Conservation (phyloP, 2,888 invertebrate species). For the Pecten maximus region DNA sequence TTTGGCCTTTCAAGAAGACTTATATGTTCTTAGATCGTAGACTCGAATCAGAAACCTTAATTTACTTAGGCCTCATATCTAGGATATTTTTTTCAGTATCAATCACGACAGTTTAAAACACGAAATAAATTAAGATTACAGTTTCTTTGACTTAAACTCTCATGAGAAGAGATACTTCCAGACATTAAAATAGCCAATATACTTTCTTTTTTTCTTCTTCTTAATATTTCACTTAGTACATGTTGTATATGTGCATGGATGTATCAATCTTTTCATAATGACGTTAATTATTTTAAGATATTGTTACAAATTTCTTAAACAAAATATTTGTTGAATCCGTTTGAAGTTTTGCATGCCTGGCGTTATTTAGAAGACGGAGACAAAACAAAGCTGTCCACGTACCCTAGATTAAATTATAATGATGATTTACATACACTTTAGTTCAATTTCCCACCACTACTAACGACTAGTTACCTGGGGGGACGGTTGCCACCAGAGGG, state of each 20-base stretch:
- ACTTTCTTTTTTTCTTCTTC: neutral
- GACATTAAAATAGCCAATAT: too few relatives aligned
- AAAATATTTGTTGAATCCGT: neutral
- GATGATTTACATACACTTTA: neutral
- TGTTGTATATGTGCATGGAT: too few relatives aligned
- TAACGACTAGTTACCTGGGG: neutral
- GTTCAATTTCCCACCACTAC: neutral
- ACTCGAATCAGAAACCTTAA: too few relatives aligned
- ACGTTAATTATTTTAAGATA: neutral
- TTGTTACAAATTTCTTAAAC: neutral
- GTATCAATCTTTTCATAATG: too few relatives aligned
- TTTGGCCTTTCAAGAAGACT: too few relatives aligned
- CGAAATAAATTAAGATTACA: too few relatives aligned
- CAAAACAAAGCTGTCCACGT: neutral
- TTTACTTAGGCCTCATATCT: too few relatives aligned
- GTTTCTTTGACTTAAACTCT: too few relatives aligned
- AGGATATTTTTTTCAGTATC: too few relatives aligned
- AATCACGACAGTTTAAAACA: too few relatives aligned
- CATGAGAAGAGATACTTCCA: too few relatives aligned
- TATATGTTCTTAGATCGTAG: too few relatives aligned
- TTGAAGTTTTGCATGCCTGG: neutral
- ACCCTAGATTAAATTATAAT: neutral
- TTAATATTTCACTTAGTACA: neutral
- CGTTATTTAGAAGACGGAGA: neutral
- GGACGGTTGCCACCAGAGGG: neutral